Base-by-base conservation (phyloP, 2,797 vertebrate genomes). In the Novumbra hubbsi region DNA sequence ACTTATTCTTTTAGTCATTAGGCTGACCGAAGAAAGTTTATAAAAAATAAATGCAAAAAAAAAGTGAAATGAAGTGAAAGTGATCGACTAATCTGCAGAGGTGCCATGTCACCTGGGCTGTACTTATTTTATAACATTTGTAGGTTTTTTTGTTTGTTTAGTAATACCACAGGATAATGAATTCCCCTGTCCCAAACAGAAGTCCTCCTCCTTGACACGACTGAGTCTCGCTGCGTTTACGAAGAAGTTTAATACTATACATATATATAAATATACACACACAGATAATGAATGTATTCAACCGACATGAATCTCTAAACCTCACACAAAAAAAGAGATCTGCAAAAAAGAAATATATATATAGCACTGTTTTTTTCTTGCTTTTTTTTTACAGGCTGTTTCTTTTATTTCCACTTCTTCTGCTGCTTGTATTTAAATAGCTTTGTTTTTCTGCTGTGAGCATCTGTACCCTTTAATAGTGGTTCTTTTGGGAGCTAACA, bases 391-490 rank as follows among this genome's bases (percentile, higher is more conserved):
- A 81, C 81, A 78, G 86, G 88, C 88, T 89, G 84, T 88, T 88
- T 73, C 55, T 16, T 78, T 77, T 75, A 57, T 48, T 70, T 48
- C 80, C 77, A 68, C 69, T 72, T 72, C 66, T 88, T 70, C 73
- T 74, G 83, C 86, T 80, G 83, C 86, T 85, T 79, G 75, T 74
- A 15, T 86, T 77, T 71, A 76, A 80, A 80, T 79, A 24, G 14
- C 63, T 14, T 45, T 45, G 52, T 81, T 79, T 77, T 81, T 77
- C 78, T 71, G 79, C 84, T 67, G 84, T 77, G 14, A 76, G 72
- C 78, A 81, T 80, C 85, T 81, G 91, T 92, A 93, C 91, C 92
- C 90, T 92, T 91, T 90, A 90, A 85, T 88, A 91, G 87, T 87
- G 85, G 89, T 83, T 82, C 68, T 84, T 92, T 92, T 94, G 92